Base-by-base conservation (phyloP, 2,113 vertebrate genomes). In the Gallinago jamesoni region DNA sequence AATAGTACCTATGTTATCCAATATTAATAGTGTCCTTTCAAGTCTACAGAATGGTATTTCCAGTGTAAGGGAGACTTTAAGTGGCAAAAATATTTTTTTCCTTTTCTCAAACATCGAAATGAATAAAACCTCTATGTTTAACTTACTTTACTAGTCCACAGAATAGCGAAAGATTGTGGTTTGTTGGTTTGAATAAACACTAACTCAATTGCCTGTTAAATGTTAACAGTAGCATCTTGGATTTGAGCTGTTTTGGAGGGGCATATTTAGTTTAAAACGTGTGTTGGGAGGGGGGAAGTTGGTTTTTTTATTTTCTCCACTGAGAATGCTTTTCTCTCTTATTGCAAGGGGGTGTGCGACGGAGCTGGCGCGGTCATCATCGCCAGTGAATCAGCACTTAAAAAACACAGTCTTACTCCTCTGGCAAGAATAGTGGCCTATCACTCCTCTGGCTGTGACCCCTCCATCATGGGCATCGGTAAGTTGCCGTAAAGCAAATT, bases 391-490 rank as follows among this genome's bases (percentile, higher is more conserved):
- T 98, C 99, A 14, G 99, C 99, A 0, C 77, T 99, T 64, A 98
- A 98, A 59, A 98, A 99, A 66, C 98, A 99, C 95, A 99, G 98
- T 22, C 98, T 99, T 56, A 98, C 98, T 67, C 99, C 99, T 12
- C 97, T 99, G 96, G 99, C 99, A 66, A 98, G 99, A 94, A 84
- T 99, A 5, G 99, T 99, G 24, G 96, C 98, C 23, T 99, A 99
- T 95, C 99, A 99, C 52, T 98, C 90, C 12, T 96, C 98, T 18
- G 99, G 99, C 84, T 99, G 99, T 95, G 99, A 99, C 89, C 99
- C 99, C 47, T 98, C 98, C 96, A 99, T 99, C 87, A 99, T 99
- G 99, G 99, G 99, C 94, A 99, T 99, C 74, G 99, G 99, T 99
- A 96, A 98, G 98, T 96, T 39, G 19, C 30, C 39, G 0, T 17